Conservation (phyloP, 2,113 vertebrate species). For the Ophiodon elongatus region DNA sequence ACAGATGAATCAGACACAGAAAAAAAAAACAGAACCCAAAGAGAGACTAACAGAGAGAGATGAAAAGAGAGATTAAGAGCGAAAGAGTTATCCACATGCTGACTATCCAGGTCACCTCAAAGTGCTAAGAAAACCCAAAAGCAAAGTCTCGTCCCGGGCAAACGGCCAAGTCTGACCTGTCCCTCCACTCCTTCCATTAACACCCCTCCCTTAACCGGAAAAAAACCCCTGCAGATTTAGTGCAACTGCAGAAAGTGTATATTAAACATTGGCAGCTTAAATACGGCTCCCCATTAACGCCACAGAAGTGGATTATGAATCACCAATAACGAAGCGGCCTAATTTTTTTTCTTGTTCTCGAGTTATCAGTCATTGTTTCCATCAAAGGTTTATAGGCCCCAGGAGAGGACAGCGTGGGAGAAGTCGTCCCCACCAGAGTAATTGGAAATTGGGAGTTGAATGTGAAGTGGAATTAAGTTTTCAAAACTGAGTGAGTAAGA, state of each 20-base stretch:
- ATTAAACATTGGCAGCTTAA: conserved; percentile 76
- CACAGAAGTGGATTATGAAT: conserved; percentile 75
- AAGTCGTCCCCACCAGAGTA: conserved; percentile 7
- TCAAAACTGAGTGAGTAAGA: not conserved
- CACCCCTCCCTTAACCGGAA: conserved; percentile 16
- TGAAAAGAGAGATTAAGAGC: conserved; percentile 32
- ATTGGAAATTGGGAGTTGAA: conserved; percentile 53
- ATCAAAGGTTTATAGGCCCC: conserved; percentile 69
- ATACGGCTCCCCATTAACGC: conserved; percentile 72
- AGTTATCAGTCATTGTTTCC: conserved; percentile 74
- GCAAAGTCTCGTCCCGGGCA: conserved; percentile 41
- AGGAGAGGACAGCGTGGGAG: conserved; percentile 10
- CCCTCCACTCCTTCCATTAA: conserved; percentile 50
- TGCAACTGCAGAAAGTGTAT: conserved; percentile 65
- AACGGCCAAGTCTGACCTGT: conserved; percentile 45
- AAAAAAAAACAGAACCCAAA: conserved; percentile 29
- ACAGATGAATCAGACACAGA: not conserved
- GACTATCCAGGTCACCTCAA: conserved; percentile 46
- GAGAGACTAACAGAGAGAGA: conserved; percentile 13
- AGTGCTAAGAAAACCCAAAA: conserved; percentile 47
- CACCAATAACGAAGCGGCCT: conserved; percentile 58
- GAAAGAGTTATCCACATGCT: conserved; percentile 28
- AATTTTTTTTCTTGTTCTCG: conserved; percentile 51
- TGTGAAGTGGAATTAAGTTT: conserved; percentile 41
- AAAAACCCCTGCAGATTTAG: conserved; percentile 65